These are phyloP conservation scores for Scaptomyza cyrtandrae DNA, from an alignment of 2,888 invertebrate species.

Conservation along the genomic window DNA sequence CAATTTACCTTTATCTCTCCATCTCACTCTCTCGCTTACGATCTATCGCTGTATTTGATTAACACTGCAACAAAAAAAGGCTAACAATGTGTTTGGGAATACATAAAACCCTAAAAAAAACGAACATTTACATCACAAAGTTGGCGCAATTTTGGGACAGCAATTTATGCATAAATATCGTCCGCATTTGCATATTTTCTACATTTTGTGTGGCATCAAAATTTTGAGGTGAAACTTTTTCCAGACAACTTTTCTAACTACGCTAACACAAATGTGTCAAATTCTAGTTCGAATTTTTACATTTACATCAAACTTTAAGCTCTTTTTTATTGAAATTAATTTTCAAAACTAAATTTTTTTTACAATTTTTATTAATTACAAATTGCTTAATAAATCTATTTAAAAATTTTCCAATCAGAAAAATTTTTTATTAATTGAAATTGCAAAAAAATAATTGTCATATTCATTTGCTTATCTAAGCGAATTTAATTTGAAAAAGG, in stretches of 20 bases:
- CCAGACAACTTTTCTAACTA: no score
- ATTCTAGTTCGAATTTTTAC: background rate
- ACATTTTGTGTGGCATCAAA: slow-evolving; percentile 15
- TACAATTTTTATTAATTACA: no score
- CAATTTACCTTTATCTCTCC: slow-evolving; percentile 2
- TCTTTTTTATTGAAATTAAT: background rate
- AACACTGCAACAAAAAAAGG: slow-evolving; percentile 48
- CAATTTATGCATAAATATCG: slow-evolving; percentile 46
- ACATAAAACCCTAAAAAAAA: slow-evolving; percentile 16
- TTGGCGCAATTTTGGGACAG: slow-evolving; percentile 40
- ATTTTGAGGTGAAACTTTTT: no score
- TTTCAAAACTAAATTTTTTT: background rate
- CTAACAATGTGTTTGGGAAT: slow-evolving; percentile 22
- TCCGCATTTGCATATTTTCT: slow-evolving; percentile 46
- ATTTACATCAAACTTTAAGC: background rate
- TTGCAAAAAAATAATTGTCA: background rate
- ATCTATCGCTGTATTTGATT: slow-evolving; percentile 51
- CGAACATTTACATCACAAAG: slow-evolving; percentile 67
- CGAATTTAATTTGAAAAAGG: slow-evolving; percentile 26
- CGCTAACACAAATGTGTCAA: background rate
- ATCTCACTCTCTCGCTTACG: background rate
- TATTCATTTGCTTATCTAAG: slow-evolving; percentile 20
- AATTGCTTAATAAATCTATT: background rate
- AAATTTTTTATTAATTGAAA: background rate
- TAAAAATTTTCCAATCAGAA: slow-evolving; percentile 3